Evolutionary conservation across 1,140 invertebrate species (phyloP).

Genomic region (Trissolcus basalis): DNA sequence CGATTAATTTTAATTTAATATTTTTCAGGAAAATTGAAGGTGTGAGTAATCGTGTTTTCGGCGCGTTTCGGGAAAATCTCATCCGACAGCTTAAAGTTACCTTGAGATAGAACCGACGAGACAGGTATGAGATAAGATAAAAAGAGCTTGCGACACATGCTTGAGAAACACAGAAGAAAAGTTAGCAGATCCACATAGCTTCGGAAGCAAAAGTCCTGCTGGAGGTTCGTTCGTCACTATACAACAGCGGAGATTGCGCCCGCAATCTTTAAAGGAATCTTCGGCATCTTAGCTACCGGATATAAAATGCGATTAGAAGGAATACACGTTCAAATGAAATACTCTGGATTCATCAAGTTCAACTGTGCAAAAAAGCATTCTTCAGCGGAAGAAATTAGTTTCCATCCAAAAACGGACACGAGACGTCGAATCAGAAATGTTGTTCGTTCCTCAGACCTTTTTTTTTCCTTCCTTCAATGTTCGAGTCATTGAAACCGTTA

Average conservation of each 20-base stretch:
- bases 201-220: conserved; percentile 53
- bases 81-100: conserved; percentile 67
- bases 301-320: conserved; percentile 49
- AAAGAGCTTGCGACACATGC: conserved; percentile 45
- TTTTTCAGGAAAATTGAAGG: not conserved
- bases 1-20: too few relatives aligned
- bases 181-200: conserved; percentile 43
- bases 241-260: conserved; percentile 67
- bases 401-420: not conserved
- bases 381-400: not conserved
- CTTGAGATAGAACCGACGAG: conserved; percentile 56
- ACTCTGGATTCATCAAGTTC: conserved; percentile 54
- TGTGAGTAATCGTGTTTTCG: conserved; percentile 49
- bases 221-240: conserved; percentile 71
- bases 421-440: not conserved
- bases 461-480: not conserved
- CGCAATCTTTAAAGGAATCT: conserved; percentile 73
- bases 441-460: not conserved
- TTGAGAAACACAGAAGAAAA: conserved; percentile 58
- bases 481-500: too few relatives aligned
- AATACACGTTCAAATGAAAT: conserved; percentile 52
- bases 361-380: conserved; percentile 41
- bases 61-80: conserved; percentile 66
- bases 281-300: conserved; percentile 68
- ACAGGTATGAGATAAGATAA: conserved; percentile 56